Conservation (phyloP, 2,113 vertebrate genomes). For the Vombatus ursinus region DNA sequence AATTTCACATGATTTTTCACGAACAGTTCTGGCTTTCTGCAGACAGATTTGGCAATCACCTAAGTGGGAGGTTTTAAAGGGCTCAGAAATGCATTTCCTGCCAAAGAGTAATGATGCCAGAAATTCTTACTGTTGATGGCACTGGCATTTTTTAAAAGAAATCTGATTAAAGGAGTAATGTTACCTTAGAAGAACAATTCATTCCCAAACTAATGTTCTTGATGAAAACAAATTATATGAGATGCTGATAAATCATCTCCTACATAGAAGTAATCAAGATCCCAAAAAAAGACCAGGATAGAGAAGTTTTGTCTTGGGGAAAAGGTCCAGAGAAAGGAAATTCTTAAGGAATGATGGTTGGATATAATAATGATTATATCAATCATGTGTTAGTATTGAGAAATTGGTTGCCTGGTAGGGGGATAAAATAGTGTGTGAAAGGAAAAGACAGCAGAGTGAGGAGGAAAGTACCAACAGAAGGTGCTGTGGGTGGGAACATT, state of each 20-base stretch:
- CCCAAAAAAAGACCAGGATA: neutral
- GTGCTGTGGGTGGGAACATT: neutral
- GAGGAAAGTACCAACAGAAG: neutral
- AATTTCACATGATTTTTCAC: neutral
- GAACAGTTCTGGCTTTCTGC: neutral
- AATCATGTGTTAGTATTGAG: neutral
- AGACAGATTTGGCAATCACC: neutral
- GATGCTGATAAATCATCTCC: neutral
- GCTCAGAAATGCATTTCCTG: neutral
- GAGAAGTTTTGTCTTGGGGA: neutral
- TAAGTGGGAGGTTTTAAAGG: neutral
- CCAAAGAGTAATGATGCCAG: neutral
- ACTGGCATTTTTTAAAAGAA: neutral
- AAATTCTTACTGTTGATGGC: neutral
- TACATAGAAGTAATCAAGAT: neutral
- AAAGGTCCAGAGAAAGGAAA: neutral
- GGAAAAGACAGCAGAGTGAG: neutral
- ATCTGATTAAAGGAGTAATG: neutral
- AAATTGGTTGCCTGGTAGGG: neutral
- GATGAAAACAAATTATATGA: neutral
- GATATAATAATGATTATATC: neutral
- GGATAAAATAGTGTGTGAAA: neutral
- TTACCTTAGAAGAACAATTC: neutral
- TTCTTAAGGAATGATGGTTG: neutral
- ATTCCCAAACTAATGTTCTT: neutral